phyloP scores from a whole-genome alignment of 2,888 invertebrate species.

The Zhuqinia jingwanae region DNA sequence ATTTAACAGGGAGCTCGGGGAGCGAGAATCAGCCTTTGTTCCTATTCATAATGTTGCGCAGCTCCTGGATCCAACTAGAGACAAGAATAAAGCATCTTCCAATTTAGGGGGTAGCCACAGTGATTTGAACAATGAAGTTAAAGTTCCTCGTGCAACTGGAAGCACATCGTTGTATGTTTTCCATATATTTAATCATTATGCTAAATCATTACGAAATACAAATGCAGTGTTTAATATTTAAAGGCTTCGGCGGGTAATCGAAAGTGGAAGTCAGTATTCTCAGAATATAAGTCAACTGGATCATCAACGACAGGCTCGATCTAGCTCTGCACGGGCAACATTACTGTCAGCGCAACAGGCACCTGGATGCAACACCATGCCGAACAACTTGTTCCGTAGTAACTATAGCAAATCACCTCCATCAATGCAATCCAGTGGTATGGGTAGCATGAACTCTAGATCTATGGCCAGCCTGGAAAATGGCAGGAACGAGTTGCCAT shows the following conservation, averaged over 20 bases:
- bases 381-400: constrained; percentile 58
- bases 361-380: constrained; percentile 22
- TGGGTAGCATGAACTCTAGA: constrained; percentile 66
- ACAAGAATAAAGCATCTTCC: constrained; percentile 56
- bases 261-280: constrained; percentile 49
- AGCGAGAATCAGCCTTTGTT: constrained; percentile 66
- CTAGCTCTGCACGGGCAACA: constrained; percentile 60
- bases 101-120: constrained; percentile 48
- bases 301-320: constrained; percentile 49
- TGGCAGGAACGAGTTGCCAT: constrained; percentile 47
- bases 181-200: not conserved
- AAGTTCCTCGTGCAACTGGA: constrained; percentile 41
- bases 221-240: no score
- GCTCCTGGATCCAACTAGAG: constrained; percentile 36
- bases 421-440: constrained; percentile 68
- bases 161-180: constrained; percentile 49
- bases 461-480: constrained; percentile 67
- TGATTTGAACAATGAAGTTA: constrained; percentile 58
- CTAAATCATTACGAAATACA: not conserved
- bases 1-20: constrained; percentile 51
- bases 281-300: constrained; percentile 43
- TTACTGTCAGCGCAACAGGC: constrained; percentile 47
- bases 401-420: constrained; percentile 62
- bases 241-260: constrained; percentile 59
- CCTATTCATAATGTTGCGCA: constrained; percentile 64